These are phyloP conservation scores for Galerucella pusilla DNA, from an alignment of 2,888 invertebrate genomes.

Conservation along the genomic window DNA sequence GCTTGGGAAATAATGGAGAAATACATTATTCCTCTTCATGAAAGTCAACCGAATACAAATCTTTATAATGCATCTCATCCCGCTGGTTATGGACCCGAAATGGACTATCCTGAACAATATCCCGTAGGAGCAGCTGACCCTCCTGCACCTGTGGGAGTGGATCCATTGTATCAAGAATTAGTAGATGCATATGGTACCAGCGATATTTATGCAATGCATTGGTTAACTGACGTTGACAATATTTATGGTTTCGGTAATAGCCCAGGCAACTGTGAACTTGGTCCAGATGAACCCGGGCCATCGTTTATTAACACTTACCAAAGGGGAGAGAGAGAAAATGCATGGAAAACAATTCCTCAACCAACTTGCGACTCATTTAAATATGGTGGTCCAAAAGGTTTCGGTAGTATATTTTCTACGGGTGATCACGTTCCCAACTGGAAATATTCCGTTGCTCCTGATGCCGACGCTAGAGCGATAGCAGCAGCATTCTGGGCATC, in stretches of 20 bases:
- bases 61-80: constrained; percentile 42
- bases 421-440: constrained; percentile 34
- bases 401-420: constrained; percentile 32
- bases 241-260: constrained; percentile 47
- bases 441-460: constrained; percentile 48
- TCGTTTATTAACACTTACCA: constrained; percentile 48
- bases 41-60: constrained; percentile 36
- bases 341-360: constrained; percentile 44
- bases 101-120: constrained; percentile 37
- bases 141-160: constrained; percentile 44
- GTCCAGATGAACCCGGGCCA: constrained; percentile 43
- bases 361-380: constrained; percentile 47
- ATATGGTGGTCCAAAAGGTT: constrained; percentile 45
- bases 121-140: constrained; percentile 29
- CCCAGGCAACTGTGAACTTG: constrained; percentile 43
- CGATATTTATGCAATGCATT: constrained; percentile 47
- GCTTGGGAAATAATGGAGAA: constrained; percentile 48
- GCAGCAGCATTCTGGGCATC: constrained; percentile 50
- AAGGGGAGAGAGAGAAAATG: constrained; percentile 41
- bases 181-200: constrained; percentile 43
- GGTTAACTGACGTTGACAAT: constrained; percentile 49
- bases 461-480: constrained; percentile 50
- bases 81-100: constrained; percentile 31
- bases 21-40: constrained; percentile 43
- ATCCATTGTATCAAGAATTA: constrained; percentile 48